Base-by-base conservation (phyloP, 2,797 vertebrate species). In the Enteromius radiatus region DNA sequence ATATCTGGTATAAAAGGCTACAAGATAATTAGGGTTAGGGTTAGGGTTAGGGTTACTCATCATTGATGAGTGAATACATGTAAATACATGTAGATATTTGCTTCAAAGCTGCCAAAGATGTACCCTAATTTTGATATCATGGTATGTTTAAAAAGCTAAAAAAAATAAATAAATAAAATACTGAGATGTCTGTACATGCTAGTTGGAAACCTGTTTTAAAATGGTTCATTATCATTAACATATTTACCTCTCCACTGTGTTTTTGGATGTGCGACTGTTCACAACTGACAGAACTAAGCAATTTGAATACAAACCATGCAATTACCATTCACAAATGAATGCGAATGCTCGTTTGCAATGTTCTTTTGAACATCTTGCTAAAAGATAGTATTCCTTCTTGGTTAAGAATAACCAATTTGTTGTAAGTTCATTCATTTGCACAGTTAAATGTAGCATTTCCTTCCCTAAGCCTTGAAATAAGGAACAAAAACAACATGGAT, bases 401-500 rank as follows among this genome's bases (percentile, higher is more conserved):
- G 19, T 54, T 56, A 54, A 23, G 31, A 56, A 74, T n/a, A n/a
- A n/a, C n/a, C 5, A 19, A 43, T 23, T 61, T 36, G 3, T 52
- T 78, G 33, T 45, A 43, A 7, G 23, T 3, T 49, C 33, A 43
- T 61, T 61, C 5, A 11, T 45, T 43, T 4, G 41, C 15, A 1
- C 43, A 31, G 38, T 65, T 23, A 33, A 78, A 17, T 1, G 1
- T 23, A 64, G 61, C 28, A 67, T 79, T 68, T 68, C 52, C 45
- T 19, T 79, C 4, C 12, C 33, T 54, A 69, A 54, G 68, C 52
- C 26, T 7, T 41, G 78, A 78, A 61, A 54, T 41, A 63, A 23
- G 17, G 59, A 54, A 69, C 49, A 52, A 78, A 67, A 65, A 43
- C 59, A 71, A 49, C 61, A 64, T 49, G 31, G 45, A 79, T 59